phyloP scores from a whole-genome alignment of 1,140 invertebrate species.

The Harpegnathos saltator region DNA sequence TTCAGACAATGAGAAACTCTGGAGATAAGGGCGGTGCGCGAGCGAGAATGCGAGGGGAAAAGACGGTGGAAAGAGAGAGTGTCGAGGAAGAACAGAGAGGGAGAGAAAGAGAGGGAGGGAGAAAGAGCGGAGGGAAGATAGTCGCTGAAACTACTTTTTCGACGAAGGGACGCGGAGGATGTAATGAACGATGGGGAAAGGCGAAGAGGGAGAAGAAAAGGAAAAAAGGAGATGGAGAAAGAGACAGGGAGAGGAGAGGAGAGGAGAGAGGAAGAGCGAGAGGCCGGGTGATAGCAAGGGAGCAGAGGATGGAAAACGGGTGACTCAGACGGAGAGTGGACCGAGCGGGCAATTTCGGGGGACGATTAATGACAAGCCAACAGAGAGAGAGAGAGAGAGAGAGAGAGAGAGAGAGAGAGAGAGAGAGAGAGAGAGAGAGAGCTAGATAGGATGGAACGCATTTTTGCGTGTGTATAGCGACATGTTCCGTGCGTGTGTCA shows the following conservation, averaged over 20 bases:
- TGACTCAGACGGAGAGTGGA: slow-evolving; percentile 74
- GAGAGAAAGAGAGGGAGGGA: slow-evolving; percentile 63
- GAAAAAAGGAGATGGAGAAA: slow-evolving; percentile 27
- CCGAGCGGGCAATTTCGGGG: slow-evolving; percentile 68
- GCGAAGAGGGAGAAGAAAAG: slow-evolving; percentile 28
- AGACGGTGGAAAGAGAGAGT: slow-evolving; percentile 43
- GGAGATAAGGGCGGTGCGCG: slow-evolving; percentile 83
- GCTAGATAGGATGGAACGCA: slow-evolving; percentile 37
- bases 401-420: background rate
- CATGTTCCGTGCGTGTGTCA: slow-evolving; percentile 26
- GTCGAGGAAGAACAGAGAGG: slow-evolving; percentile 30
- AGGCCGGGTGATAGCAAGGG: slow-evolving; percentile 13
- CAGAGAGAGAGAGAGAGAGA: slow-evolving; percentile 5
- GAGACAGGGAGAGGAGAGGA: slow-evolving; percentile 51
- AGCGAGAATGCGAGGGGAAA: slow-evolving; percentile 67
- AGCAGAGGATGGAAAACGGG: slow-evolving; percentile 54
- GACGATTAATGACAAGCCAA: slow-evolving; percentile 73
- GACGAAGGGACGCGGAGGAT: slow-evolving; percentile 63
- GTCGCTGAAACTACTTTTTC: slow-evolving; percentile 76
- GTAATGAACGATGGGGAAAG: slow-evolving; percentile 65
- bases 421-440: slow-evolving; percentile 1
- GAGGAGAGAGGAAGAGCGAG: slow-evolving; percentile 4
- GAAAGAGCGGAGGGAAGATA: slow-evolving; percentile 33
- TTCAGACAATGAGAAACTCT: slow-evolving; percentile 86
- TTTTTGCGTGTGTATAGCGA: slow-evolving; percentile 37